Base-by-base conservation (phyloP, 1,140 invertebrate species). In the Streblospio benedicti region DNA sequence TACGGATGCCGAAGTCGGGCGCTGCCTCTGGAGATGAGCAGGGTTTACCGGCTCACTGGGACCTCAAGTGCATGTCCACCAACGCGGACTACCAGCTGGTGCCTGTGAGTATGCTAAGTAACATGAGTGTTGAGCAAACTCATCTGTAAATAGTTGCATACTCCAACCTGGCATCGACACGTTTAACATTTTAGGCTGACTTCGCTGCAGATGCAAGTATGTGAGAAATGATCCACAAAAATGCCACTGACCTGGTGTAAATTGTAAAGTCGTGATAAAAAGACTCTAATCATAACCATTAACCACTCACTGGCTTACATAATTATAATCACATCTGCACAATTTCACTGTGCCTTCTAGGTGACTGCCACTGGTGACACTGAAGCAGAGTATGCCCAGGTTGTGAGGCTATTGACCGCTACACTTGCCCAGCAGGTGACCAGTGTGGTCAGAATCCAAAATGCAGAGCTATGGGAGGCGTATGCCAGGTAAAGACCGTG, bases 391-490 rank as follows among this genome's bases (percentile, higher is more conserved):
- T 52, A 18, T 18, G 50, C 1, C 50, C 20, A 25, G 9, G 25
- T 52, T 18, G 25, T 30, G 50, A 52, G 33, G 31, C 50, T 25
- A 9, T 52, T 52, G n/a, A n/a, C 30, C 50, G 18, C 27, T 25
- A 52, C 25, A 52, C 5, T n/a, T 30, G 28, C 27, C 50, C 50
- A 52, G 9, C 27, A 38, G 35, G n/a, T 38, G 9, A 14, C 9
- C 23, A 30, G 2, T 28, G 30, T 52, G 30, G 18, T 30, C 20
- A 25, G 50, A 16, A 52, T 52, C 50, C 50, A 52, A 31, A 52
- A 52, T 31, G 6, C 16, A n/a, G 50, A 52, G 18, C 50, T 52
- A 18, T 52, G 50, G 50, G 50, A 52, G 9, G 31, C 20, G 18
- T 52, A 52, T 52, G 20, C 23, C 23, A 28, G 50, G 50, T 52